A percentile compares a stretch with the other conserved stretches of the same genome.
These are phyloP conservation scores for Actinemys pallida DNA, from an alignment of 2,113 vertebrate species.

Conservation along the genomic window DNA sequence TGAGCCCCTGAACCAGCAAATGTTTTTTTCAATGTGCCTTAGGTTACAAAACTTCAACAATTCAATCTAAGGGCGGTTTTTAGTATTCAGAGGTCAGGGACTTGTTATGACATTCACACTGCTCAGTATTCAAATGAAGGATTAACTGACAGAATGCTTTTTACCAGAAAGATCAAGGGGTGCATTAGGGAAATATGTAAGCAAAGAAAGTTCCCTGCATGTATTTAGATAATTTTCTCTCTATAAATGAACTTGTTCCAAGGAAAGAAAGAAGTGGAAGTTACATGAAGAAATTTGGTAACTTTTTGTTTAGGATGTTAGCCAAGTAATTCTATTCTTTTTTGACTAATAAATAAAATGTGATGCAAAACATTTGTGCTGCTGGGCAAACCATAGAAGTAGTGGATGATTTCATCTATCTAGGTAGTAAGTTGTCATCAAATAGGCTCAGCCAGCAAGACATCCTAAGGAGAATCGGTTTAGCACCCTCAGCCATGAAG, in stretches of 20 bases:
- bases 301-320: no score
- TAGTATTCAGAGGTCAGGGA: conserved; percentile 12
- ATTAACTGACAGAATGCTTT: conserved; percentile 15
- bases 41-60: conserved; percentile 16
- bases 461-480: no score
- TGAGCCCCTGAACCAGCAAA: not conserved
- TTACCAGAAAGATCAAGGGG: not conserved
- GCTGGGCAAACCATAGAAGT: no score
- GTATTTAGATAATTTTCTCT: not conserved
- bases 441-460: no score
- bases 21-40: not conserved
- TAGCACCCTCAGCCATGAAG: no score
- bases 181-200: not conserved
- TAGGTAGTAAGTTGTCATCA: no score
- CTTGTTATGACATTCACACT: not conserved
- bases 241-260: not conserved
- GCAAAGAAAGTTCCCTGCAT: not conserved
- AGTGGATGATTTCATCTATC: no score
- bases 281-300: not conserved
- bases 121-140: conserved; percentile 11
- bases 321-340: no score
- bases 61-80: not conserved
- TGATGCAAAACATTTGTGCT: no score
- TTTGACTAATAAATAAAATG: not conserved
- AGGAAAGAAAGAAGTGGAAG: not conserved